phyloP scores from a whole-genome alignment of 2,113 vertebrate genomes.

The Oostethus manadensis region DNA sequence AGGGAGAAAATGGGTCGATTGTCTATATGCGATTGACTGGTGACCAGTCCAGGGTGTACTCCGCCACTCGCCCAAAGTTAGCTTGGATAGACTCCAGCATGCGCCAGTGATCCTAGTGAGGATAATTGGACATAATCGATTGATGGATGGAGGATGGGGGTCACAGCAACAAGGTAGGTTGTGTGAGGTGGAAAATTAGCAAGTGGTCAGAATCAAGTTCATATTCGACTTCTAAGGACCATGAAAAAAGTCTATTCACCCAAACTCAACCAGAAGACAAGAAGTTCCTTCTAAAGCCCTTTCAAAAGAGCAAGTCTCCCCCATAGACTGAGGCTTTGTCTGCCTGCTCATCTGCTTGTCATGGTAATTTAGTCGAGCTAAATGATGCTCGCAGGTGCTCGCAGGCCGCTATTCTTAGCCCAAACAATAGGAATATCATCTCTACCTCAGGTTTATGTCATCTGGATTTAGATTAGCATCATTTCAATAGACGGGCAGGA shows the following conservation, averaged over 20 bases:
- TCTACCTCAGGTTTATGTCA: constrained; percentile 62
- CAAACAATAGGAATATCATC: constrained; percentile 66
- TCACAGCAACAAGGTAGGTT: too few species aligned
- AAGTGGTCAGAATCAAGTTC: constrained; percentile 23
- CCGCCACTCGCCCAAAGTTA: too few species aligned
- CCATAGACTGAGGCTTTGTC: constrained; percentile 59
- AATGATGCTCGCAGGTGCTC: constrained; percentile 65
- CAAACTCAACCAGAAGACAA: constrained; percentile 49
- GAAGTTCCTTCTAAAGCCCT: constrained; percentile 61
- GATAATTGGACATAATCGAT: too few species aligned
- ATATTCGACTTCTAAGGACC: constrained; percentile 70
- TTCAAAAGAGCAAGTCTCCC: constrained; percentile 66
- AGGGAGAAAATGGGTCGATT: too few species aligned
- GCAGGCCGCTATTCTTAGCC: constrained; percentile 56
- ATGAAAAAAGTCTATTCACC: constrained; percentile 71
- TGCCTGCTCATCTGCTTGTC: constrained; percentile 58
- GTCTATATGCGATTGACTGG: too few species aligned
- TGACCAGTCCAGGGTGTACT: too few species aligned
- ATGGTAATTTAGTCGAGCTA: constrained; percentile 68
- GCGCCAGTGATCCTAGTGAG: too few species aligned
- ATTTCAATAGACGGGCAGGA: constrained; percentile 48
- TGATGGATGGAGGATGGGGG: too few species aligned
- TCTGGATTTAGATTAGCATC: constrained; percentile 59
- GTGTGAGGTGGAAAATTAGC: too few species aligned
- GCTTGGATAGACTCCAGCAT: too few species aligned